Evolutionary conservation across 2,888 invertebrate genomes (phyloP), one percentile per base, ranked within the genome.

Genomic region (Polymixis lichenea): DNA sequence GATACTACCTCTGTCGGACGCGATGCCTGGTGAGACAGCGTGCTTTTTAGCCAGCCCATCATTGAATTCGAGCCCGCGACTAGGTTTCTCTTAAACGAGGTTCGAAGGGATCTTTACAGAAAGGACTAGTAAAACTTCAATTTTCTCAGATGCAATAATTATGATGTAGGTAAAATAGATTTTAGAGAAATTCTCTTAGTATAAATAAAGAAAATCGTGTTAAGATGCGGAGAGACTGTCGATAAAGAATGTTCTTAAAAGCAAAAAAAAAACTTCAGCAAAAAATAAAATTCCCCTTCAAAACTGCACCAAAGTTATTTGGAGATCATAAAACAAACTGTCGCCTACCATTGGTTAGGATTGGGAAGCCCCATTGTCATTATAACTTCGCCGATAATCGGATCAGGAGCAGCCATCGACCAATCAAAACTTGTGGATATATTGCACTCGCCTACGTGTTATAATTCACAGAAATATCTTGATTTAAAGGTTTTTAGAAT

Each of bases 371-470:
- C 78, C 87, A 85, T 90, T 87, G 89, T 89, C 89, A 92, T 93
- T 93, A 92, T 91, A 92, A 92, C 89, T 92, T 92, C 80, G 78
- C 64, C 88, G 80, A 89, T 92, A 93, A 92, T 91, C 81, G 87
- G 92, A 90, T 92, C 87, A 90, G 84, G 76, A 81, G 74, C 73
- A 73, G 81, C 86, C 90, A 91, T 91, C 90, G 87, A 88, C 91
- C 89, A 91, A 93, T 93, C 92, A 91, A 91, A 93, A 92, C 90
- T 93, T 92, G 87, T 84, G 85, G 80, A 75, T 82, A 74, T 87
- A 71, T 87, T 87, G 85, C 88, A 87, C 80, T 82, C 69, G 66
- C 56, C 64, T 76, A 80, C 81, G 81, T 86, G 80, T 13, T 60
- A 55, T 55, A 74, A 80, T n/a, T 77, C 75, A 81, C 28, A 2